Conservation (phyloP, 2,113 vertebrate species). For the Atherinomorus stipes region DNA sequence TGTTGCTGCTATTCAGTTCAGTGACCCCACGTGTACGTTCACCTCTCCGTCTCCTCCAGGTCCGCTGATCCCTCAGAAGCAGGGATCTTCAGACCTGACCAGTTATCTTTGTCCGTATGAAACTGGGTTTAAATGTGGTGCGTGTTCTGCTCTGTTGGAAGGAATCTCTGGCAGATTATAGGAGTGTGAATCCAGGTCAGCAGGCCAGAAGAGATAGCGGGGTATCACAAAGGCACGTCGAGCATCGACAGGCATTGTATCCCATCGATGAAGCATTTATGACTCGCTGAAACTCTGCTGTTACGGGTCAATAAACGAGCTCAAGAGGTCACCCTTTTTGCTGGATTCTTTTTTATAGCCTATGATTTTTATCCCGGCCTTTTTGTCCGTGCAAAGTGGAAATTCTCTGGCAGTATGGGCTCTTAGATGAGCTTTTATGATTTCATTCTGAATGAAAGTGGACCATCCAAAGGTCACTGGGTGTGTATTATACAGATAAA, state of each 20-base stretch:
- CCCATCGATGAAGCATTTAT: constrained; percentile 35
- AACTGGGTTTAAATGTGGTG: constrained; percentile 1
- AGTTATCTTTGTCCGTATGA: constrained; percentile 1
- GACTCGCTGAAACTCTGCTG: constrained; percentile 13
- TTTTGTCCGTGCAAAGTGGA: constrained; percentile 34
- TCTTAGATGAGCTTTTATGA: constrained; percentile 44
- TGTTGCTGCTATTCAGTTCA: constrained; percentile 4
- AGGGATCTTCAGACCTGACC: neutral
- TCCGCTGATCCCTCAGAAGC: neutral
- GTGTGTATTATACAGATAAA: constrained; percentile 24
- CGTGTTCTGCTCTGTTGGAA: neutral
- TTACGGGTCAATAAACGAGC: constrained; percentile 47
- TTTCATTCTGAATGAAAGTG: constrained; percentile 29
- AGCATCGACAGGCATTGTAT: constrained; percentile 11
- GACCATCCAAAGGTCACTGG: constrained; percentile 20
- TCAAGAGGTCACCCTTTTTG: constrained; percentile 33
- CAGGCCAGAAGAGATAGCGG: constrained; percentile 33
- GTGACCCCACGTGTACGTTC: neutral
- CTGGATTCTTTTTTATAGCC: constrained; percentile 3
- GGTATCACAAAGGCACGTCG: constrained; percentile 21
- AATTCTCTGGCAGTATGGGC: neutral
- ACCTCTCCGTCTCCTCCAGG: neutral
- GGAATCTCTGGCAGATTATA: constrained; percentile 24
- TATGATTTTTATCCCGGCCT: constrained; percentile 29
- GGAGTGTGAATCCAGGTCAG: constrained; percentile 46